phyloP scores from a whole-genome alignment of 2,797 vertebrate species.

The Potorous gilbertii region DNA sequence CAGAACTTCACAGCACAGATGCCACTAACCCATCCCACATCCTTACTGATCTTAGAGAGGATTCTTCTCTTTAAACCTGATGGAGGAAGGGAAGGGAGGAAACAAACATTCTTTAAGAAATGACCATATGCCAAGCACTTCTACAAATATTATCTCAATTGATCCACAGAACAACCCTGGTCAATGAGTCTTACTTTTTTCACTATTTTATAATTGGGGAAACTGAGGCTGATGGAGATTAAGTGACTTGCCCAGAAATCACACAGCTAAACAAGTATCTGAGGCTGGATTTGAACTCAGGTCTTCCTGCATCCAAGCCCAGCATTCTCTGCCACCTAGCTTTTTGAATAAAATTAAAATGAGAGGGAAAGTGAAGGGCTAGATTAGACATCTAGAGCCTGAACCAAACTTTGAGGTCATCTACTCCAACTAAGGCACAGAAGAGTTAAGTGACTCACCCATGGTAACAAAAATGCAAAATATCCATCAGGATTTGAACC shows the following conservation, averaged over 20 bases:
- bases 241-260: neutral
- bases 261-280: neutral
- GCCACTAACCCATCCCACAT: neutral
- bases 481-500: neutral
- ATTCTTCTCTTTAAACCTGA: neutral
- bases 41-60: neutral
- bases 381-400: neutral
- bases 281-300: neutral
- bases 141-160: neutral
- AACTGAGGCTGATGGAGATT: neutral
- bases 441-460: neutral
- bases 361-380: neutral
- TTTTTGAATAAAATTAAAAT: neutral
- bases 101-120: neutral
- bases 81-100: neutral
- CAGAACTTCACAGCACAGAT: neutral
- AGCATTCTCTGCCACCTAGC: neutral
- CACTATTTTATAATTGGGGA: neutral
- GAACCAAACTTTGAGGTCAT: neutral
- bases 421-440: neutral
- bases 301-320: neutral
- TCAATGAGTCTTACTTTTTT: neutral
- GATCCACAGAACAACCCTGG: neutral
- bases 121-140: neutral
- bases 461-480: neutral